phyloP scores from a whole-genome alignment of 1,140 invertebrate species.

The Berghia stephanieae region DNA sequence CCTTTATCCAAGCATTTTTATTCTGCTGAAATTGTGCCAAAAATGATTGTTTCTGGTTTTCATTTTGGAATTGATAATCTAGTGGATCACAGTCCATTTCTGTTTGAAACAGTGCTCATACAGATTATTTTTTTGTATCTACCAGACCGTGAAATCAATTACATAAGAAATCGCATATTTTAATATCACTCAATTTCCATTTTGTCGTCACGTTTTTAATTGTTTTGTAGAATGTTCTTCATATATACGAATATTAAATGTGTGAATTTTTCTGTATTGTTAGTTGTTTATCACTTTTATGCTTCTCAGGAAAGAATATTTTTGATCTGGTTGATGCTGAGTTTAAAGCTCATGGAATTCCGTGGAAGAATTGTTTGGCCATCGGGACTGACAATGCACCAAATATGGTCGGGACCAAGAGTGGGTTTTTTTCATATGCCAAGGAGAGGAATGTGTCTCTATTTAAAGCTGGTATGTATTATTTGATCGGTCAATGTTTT shows the following conservation, averaged over 20 bases:
- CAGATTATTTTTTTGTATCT: no score
- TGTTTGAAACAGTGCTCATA: no score
- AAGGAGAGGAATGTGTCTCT: conserved; percentile 24
- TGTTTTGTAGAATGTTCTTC: conserved; percentile 27
- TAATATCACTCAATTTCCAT: conserved; percentile 16
- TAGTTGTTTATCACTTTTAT: no score
- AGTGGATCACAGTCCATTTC: no score
- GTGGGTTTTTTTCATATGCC: conserved; percentile 35
- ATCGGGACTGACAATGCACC: conserved; percentile 42
- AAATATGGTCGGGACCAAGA: conserved; percentile 38
- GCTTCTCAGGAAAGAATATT: conserved; percentile 40
- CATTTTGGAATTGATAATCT: no score
- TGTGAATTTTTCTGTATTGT: no score
- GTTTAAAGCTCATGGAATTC: conserved; percentile 21
- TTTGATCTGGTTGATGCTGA: conserved; percentile 33
- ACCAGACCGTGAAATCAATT: no score
- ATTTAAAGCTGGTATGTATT: conserved; percentile 14
- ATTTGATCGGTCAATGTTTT: conserved; percentile 26
- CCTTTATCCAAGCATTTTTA: no score
- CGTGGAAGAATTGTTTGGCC: conserved; percentile 40
- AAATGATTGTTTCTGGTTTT: no score
- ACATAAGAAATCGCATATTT: not conserved
- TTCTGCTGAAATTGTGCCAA: no score
- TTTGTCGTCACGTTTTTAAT: conserved; percentile 26
- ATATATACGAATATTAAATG: no score